Base-by-base conservation (phyloP, 2,113 vertebrate genomes). In the Calyptomena viridis region DNA sequence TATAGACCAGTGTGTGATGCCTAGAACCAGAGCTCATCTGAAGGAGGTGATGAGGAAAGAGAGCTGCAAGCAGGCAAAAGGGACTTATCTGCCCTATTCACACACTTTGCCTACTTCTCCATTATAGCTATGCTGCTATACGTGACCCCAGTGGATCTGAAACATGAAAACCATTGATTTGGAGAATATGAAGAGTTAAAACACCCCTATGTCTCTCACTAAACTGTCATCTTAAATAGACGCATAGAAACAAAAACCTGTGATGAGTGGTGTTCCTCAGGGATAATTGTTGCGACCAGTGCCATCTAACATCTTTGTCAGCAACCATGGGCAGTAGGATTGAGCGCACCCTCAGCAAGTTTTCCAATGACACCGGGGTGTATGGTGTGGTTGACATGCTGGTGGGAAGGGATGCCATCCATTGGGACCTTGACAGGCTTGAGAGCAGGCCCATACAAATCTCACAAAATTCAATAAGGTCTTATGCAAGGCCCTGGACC, bases 91-190 rank as follows among this genome's bases (percentile, higher is more conserved):
- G 1, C 10, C 20, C 7, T 64, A 12, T 60, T 50, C 8, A 17
- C 4, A 33, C 2, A 10, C 11, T 4, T 11, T 78, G 4, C 11
- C 0, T 53, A 12, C 11, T 66, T 16, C 16, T 66, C 12, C 62
- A 3, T 52, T 72, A 30, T 0, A 75, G 9, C 12, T 79, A 11
- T 72, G 5, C 35, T 47, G 5, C 22, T 46, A 4, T 71, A 12
- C 1, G 0, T 44, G 35, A 46, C 49, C 19, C 9, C 33, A 37
- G 52, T 19, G 8, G 42, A 71, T 5, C 5, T 66, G 46, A 53
- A 73, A n/a, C 8, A 50, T 28, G 17, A 63, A 82, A 75, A 11
- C 17, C 7, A 23, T 9, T 72, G 58, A 75, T 27, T 11, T 50
- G 20, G 7, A 53, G 42, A 66, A 72, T 67, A 67, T 11, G 7